Evolutionary conservation across 2,888 invertebrate species (phyloP).

Genomic region (Harmothoe impar): DNA sequence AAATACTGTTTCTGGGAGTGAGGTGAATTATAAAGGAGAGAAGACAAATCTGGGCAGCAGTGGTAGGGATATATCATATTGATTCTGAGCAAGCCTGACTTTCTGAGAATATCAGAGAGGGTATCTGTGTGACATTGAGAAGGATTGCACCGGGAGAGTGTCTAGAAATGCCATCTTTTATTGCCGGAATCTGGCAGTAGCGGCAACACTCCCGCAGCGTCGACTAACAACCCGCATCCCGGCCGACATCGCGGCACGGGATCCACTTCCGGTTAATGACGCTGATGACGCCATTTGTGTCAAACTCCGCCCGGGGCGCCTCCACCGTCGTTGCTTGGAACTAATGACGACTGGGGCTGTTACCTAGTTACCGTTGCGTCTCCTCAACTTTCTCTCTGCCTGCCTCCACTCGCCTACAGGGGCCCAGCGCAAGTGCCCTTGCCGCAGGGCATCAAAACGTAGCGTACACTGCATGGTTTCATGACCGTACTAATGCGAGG

Average conservation of each 20-base stretch:
- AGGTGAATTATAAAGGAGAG: too few species aligned
- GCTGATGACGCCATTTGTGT: constrained; percentile 28
- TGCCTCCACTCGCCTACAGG: not conserved
- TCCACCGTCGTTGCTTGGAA: not conserved
- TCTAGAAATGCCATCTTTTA: not conserved
- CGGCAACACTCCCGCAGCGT: not conserved
- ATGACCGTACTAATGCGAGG: too few species aligned
- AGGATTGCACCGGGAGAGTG: not conserved
- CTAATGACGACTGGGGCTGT: constrained; percentile 3
- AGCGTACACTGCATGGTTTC: not conserved
- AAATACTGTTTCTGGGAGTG: too few species aligned
- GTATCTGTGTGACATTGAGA: too few species aligned
- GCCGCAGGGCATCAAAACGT: not conserved
- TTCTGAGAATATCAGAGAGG: too few species aligned
- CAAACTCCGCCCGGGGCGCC: not conserved
- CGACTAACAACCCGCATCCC: not conserved
- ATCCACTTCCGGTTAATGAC: constrained; percentile 23
- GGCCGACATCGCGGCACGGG: not conserved
- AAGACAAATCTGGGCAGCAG: too few species aligned
- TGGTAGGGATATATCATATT: too few species aligned
- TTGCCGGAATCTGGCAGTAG: constrained; percentile 30
- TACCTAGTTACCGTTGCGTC: not conserved
- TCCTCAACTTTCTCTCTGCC: not conserved
- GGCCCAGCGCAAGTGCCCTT: not conserved
- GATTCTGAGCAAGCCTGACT: too few species aligned